Evolutionary conservation across 1,140 invertebrate genomes (phyloP).

Genomic region (Arctopsyche grandis): DNA sequence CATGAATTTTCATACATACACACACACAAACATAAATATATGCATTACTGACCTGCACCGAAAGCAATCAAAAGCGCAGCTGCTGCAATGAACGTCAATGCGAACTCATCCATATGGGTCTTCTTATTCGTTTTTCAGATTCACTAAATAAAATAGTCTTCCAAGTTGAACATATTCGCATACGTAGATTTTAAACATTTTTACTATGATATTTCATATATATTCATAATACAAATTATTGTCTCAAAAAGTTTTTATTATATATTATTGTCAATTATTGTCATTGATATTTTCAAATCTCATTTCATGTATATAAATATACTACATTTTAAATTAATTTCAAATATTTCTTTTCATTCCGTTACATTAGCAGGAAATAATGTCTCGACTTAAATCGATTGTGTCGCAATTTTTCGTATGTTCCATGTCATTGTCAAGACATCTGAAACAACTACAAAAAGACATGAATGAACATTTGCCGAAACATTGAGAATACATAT

Average conservation of each 20-base stretch:
- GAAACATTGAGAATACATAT: not conserved
- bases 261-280: slow-evolving; percentile 15
- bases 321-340: no score
- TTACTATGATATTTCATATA: not conserved
- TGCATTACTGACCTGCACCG: slow-evolving; percentile 27
- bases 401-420: not conserved
- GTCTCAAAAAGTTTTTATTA: not conserved
- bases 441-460: slow-evolving; percentile 25
- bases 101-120: slow-evolving; percentile 42
- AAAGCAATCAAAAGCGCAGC: slow-evolving; percentile 33
- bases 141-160: slow-evolving; percentile 28
- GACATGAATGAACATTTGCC: not conserved
- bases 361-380: not conserved
- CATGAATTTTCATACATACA: not conserved
- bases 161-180: not conserved
- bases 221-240: not conserved
- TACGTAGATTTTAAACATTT: not conserved
- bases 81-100: slow-evolving; percentile 23
- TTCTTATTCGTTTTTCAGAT: slow-evolving; percentile 27
- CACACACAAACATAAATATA: not conserved
- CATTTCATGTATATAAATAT: not conserved
- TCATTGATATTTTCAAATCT: slow-evolving; percentile 1
- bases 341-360: not conserved
- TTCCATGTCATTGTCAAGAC: slow-evolving; percentile 16
- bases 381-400: not conserved